Percentiles rank a stretch among this genome's conserved stretches.
Conservation (phyloP, 2,888 invertebrate species). For the Ophion slaviceki region DNA sequence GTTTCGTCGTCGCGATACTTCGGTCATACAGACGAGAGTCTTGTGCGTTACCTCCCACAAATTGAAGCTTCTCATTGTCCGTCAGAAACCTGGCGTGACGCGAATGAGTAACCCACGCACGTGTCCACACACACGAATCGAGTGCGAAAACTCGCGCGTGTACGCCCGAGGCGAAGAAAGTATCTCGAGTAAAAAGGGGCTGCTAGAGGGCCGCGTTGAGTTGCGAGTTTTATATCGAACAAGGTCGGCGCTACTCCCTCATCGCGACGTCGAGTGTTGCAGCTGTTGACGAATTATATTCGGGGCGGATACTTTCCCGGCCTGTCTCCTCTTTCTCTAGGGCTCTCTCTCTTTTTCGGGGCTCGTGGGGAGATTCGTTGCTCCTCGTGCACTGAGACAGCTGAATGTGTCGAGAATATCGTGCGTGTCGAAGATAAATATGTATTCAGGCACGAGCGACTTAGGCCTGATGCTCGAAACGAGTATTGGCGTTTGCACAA, state of each 20-base stretch:
- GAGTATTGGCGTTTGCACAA: too few relatives aligned
- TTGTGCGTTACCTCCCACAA: background rate
- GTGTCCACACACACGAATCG: background rate
- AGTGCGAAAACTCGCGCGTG: too few relatives aligned
- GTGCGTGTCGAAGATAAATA: too few relatives aligned
- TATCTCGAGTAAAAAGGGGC: conserved; percentile 9
- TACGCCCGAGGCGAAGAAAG: background rate
- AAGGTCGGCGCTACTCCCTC: conserved; percentile 36
- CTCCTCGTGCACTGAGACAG: background rate
- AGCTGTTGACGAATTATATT: conserved; percentile 56
- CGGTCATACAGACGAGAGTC: conserved; percentile 10
- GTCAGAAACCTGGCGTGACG: conserved; percentile 42
- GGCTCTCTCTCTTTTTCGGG: background rate
- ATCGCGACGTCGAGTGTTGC: conserved; percentile 20
- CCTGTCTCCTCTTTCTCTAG: background rate
- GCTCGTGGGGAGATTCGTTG: background rate
- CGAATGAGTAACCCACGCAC: conserved; percentile 19
- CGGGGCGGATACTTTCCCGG: conserved; percentile 44
- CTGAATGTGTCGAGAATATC: background rate
- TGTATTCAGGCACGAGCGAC: too few relatives aligned
- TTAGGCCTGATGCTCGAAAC: too few relatives aligned
- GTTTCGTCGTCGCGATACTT: conserved; percentile 11
- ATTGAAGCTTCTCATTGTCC: conserved; percentile 51
- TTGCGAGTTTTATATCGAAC: conserved; percentile 55
- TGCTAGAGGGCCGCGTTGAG: background rate